Percentiles rank a stretch among this genome's conserved stretches.
Evolutionary conservation across 2,888 invertebrate genomes (phyloP).

Genomic region (Leistus spinibarbis): DNA sequence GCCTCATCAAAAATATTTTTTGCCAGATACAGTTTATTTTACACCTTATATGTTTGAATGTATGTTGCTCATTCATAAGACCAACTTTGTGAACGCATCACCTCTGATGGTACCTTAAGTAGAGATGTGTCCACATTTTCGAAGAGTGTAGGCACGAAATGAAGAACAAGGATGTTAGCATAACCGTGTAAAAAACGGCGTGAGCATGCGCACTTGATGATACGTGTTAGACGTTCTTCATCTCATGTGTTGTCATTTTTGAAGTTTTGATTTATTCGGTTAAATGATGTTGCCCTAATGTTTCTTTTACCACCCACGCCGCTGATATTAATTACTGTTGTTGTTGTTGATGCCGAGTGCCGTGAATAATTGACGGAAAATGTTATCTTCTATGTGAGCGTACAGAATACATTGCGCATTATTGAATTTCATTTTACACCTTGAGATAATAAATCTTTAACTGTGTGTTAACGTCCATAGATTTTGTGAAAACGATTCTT

Average conservation of each 20-base stretch:
- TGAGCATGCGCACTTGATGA: not conserved
- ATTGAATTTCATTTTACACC: constrained; percentile 27
- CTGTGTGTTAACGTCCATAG: not conserved
- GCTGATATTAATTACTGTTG: constrained; percentile 22
- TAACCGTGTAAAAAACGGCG: not conserved
- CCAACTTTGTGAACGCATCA: no score
- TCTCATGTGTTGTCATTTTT: not conserved
- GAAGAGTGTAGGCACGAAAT: not conserved
- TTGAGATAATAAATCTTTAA: not conserved
- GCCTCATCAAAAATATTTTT: not conserved
- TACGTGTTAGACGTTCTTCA: not conserved
- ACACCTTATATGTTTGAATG: no score
- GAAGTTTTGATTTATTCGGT: constrained; percentile 26
- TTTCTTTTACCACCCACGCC: constrained; percentile 24
- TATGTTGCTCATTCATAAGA: no score
- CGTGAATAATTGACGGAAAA: constrained; percentile 28
- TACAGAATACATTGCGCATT: constrained; percentile 5
- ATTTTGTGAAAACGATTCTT: no score
- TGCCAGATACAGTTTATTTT: not conserved
- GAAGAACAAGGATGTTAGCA: not conserved
- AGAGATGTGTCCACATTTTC: no score
- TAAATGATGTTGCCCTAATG: constrained; percentile 3
- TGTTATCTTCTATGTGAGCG: constrained; percentile 7
- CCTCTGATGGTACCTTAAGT: no score
- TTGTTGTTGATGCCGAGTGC: constrained; percentile 2